phyloP scores from a whole-genome alignment of 1,140 invertebrate species.

The Meloidogyne chitwoodi region DNA sequence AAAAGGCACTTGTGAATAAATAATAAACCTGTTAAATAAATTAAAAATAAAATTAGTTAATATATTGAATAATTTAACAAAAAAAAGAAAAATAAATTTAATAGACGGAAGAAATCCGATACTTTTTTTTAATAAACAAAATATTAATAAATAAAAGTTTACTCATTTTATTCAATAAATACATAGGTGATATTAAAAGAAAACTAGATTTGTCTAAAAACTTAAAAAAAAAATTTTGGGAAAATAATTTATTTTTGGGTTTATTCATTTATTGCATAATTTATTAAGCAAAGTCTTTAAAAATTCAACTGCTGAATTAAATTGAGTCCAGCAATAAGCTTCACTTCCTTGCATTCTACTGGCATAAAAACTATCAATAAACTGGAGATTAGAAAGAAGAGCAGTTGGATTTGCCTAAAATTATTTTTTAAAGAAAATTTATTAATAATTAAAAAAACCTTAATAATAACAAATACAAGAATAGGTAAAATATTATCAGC shows the following conservation, averaged over 20 bases:
- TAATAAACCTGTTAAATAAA: neutral
- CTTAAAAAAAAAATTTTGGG: neutral
- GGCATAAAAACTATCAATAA: conserved; percentile 85
- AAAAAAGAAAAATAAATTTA: neutral
- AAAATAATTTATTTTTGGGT: neutral
- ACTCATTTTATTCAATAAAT: too few relatives aligned
- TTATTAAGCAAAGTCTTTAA: conserved; percentile 69
- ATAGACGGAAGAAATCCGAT: neutral
- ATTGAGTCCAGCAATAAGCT: conserved; percentile 97
- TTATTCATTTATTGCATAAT: conserved; percentile 21
- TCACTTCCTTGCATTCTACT: conserved; percentile 80
- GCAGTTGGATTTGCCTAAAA: conserved; percentile 79
- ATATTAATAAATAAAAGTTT: too few relatives aligned
- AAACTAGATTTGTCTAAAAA: too few relatives aligned
- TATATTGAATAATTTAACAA: neutral
- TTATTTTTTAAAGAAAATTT: neutral
- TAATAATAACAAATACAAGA: conserved; percentile 90
- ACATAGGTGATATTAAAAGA: too few relatives aligned
- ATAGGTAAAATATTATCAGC: conserved; percentile 96
- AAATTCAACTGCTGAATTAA: conserved; percentile 89
- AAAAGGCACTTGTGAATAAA: neutral
- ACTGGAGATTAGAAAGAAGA: conserved; percentile 90
- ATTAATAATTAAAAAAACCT: conserved; percentile 61
- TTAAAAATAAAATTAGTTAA: neutral
- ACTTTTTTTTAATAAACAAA: neutral